Percentiles rank a stretch among this genome's conserved stretches.
phyloP scores from a whole-genome alignment of 2,888 invertebrate species.

The Drosophila demipolita region DNA sequence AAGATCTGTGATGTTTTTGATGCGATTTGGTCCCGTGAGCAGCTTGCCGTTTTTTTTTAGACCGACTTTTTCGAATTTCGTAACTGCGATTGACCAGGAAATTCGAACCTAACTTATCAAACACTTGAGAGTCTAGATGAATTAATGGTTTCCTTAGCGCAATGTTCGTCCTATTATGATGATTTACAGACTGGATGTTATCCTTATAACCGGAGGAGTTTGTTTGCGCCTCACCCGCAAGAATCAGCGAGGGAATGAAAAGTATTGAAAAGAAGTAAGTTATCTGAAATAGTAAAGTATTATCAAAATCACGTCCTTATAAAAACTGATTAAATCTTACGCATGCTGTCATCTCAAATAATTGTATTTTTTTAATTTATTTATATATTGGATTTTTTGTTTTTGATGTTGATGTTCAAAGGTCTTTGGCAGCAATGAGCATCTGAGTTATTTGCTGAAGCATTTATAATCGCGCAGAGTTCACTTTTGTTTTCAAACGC shows the following conservation, averaged over 20 bases:
- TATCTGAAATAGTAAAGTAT: constrained; percentile 41
- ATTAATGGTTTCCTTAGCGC: neutral
- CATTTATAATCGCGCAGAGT: constrained; percentile 43
- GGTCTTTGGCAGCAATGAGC: constrained; percentile 47
- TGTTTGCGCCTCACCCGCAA: constrained; percentile 12
- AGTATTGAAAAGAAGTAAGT: constrained; percentile 17
- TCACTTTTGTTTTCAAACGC: constrained; percentile 1
- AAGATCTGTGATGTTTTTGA: constrained; percentile 54
- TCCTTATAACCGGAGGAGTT: constrained; percentile 19
- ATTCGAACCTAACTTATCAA: constrained; percentile 11
- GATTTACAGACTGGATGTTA: neutral
- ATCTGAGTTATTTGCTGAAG: neutral
- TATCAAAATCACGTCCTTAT: neutral
- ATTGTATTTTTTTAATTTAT: neutral
- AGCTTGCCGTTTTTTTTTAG: constrained; percentile 65
- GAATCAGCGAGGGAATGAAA: constrained; percentile 26
- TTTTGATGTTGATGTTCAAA: constrained; percentile 10
- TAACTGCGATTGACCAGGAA: constrained; percentile 11
- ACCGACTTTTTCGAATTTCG: constrained; percentile 68
- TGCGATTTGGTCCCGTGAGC: constrained; percentile 66
- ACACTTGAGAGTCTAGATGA: constrained; percentile 34
- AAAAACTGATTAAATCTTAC: constrained; percentile 22
- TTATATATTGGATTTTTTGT: neutral
- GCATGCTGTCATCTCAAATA: constrained; percentile 29
- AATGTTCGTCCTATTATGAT: constrained; percentile 12